These are phyloP conservation scores for Troglohyphantes excavatus DNA, from an alignment of 2,888 invertebrate species.

Conservation along the genomic window DNA sequence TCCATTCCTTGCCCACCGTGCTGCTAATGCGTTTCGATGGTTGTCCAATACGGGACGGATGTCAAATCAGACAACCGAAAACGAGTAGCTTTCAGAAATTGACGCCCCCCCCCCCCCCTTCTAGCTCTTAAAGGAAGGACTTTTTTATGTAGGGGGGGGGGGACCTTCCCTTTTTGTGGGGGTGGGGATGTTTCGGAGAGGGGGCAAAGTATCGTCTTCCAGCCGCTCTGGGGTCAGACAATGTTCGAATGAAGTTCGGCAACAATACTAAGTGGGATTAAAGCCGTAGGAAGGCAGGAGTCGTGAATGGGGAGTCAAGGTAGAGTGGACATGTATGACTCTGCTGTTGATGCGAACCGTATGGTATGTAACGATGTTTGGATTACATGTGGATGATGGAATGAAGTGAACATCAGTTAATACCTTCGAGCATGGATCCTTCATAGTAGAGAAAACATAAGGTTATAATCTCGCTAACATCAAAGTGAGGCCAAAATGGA, in stretches of 20 bases:
- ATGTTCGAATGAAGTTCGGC: conserved; percentile 13
- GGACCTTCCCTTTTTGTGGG: not conserved
- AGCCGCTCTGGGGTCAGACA: not conserved
- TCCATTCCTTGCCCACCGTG: conserved; percentile 39
- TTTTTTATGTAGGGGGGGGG: not conserved
- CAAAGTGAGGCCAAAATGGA: no score
- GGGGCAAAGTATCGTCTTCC: conserved; percentile 46
- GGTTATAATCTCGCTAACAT: no score
- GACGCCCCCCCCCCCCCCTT: conserved; percentile 24
- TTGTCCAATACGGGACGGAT: conserved; percentile 38
- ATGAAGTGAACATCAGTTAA: not conserved
- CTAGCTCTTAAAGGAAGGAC: not conserved
- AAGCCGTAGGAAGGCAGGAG: conserved; percentile 34
- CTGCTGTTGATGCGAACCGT: not conserved
- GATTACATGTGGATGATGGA: not conserved
- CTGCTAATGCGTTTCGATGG: conserved; percentile 65
- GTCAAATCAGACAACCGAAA: conserved; percentile 72
- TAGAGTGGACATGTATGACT: not conserved
- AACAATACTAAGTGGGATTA: conserved; percentile 42
- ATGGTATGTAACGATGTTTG: not conserved
- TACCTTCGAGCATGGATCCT: no score
- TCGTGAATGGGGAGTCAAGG: not conserved
- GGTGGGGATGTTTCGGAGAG: not conserved
- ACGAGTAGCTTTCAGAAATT: conserved; percentile 51
- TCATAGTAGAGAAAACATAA: no score